Evolutionary conservation across 2,888 invertebrate genomes (phyloP), one percentile per base, ranked within the genome.

Genomic region (Noctuana brunneofusca): DNA sequence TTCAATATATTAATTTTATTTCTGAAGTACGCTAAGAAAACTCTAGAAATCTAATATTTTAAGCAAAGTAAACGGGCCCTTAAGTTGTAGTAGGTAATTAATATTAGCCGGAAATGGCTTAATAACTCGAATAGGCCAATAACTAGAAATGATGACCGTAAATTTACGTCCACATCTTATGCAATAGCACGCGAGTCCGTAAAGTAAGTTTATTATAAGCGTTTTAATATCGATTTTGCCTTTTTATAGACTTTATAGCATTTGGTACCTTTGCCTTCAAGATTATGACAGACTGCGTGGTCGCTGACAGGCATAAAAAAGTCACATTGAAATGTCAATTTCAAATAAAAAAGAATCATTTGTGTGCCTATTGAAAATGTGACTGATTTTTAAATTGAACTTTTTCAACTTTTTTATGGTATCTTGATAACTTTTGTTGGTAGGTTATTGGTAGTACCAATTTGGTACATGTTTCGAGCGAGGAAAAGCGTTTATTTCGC

Each of bases 391-490:
- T 20, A 48, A 22, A 24, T 20, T 22, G 48, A 48, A 24, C 22
- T 48, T 48, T 48, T 48, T 48, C n/a, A 22, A n/a, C n/a, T 0
- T 48, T 48, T 48, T 48, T 48, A n/a, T n/a, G 4, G 24, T 24
- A 14, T 46, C 20, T 20, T 41, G 18, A 14, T 20, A 20, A 46
- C 46, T 20, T 46, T 46, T 20, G 11, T 20, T 20, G 3, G 20
- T 38, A 11, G 2, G 30, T 32, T n/a, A n/a, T n/a, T n/a, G n/a
- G n/a, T n/a, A n/a, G n/a, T 27, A 27, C 27, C 27, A 27, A 8
- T 2, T 38, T 11, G 11, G 30, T 32, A 32, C 11, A 9, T 11
- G 30, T 1, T 32, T 32, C 30, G 30, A 11, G 30, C 11, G 11
- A 9, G n/a, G n/a, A 32, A 8, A 32, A 11, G 11, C 30, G 30